Evolutionary conservation across 53 echinoderm and acorn worm genomes (phyloP), one percentile per base, ranked within the genome.

Genomic region (Mesocentrotus franciscanus): DNA sequence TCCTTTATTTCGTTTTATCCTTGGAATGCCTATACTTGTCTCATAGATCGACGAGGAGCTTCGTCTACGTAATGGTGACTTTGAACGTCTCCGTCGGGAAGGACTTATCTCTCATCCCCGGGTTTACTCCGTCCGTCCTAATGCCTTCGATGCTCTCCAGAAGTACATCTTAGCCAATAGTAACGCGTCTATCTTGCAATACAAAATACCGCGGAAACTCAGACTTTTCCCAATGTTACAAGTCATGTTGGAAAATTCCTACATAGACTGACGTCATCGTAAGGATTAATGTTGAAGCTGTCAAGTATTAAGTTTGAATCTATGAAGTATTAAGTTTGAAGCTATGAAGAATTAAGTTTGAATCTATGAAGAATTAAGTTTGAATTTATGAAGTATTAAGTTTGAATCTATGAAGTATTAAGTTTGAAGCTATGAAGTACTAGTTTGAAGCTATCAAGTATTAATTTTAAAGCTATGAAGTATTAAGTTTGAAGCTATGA

Each of bases 11-110:
- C 3, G 39, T 39, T 39, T 39, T 1, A 39, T 39, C 39, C 39
- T 39, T 30, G 72, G 30, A 72, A 29, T 27, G 27, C 1, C 13
- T 18, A 57, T 14, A 29, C 12, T 36, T 56, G 56, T 26, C 34
- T 8, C 62, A 13, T 91, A 97, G 97, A 91, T 97, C 75, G 97
- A 97, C 16, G 71, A 96, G 42, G 94, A 95, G 3, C 89, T 97
- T 24, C 93, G 92, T 32, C 93, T 85, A 26, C 91, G 94, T n/a
- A 93, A 95, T 56, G 81, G 90, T 70, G 92, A 95, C 90, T 97
- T 95, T 93, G 96, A 96, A 5, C 90, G 93, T 14, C 95, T 95
- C 85, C 97, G 97, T 55, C 89, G 95, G 26, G 93, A 90, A 74
- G 96, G 91, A 35, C 66, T 70, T 60, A 95, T 97, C 49, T 84